Evolutionary conservation across 1,140 invertebrate genomes (phyloP), one percentile per base, ranked within the genome.

Genomic region (Aphelenchoides fujianensis): DNA sequence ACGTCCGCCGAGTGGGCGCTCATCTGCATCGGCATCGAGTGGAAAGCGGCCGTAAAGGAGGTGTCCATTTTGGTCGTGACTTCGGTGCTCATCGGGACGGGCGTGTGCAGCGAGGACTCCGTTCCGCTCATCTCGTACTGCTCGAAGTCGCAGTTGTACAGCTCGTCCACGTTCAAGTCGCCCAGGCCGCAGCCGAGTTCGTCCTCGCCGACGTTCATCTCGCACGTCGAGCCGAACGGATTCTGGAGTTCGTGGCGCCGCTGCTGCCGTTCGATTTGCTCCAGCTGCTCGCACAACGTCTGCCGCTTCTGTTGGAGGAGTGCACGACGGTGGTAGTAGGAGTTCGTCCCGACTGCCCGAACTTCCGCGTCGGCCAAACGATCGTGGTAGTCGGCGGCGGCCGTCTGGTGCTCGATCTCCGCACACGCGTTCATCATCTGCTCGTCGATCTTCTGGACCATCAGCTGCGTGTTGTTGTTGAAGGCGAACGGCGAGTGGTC

Each of bases 261-360:
- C 53, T 66, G 32, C 32, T 66, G 63, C n/a, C 16, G 16, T 36
- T 66, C 63, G 53, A 66, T 30, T 37, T 66, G 63, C 53, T 66
- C 28, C 32, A 66, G 32, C 32, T 66, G 63, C 3, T 66, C 32
- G 36, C 32, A 66, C n/a, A 66, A 48, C 23, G 16, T 66, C 53
- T 37, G 63, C 16, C 34, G 16, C 31, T 66, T 66, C 63, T 66
- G 55, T 19, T 59, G 55, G 5, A 59, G 23, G 34, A 59, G 34
- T 5, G 23, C 55, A 5, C 55, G 55, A 59, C 55, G 55, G 28
- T 59, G 55, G 28, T 7, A 32, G 34, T 59, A 59, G 5, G 23
- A 16, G 19, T 48, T 5, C 28, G 55, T 59, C 5, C 23, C 55
- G 7, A 23, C 19, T 7, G 5, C 34, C 55, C 34, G 55, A 5